Base-by-base conservation (phyloP, 2,113 vertebrate species). In the Paraplagusia blochii region DNA sequence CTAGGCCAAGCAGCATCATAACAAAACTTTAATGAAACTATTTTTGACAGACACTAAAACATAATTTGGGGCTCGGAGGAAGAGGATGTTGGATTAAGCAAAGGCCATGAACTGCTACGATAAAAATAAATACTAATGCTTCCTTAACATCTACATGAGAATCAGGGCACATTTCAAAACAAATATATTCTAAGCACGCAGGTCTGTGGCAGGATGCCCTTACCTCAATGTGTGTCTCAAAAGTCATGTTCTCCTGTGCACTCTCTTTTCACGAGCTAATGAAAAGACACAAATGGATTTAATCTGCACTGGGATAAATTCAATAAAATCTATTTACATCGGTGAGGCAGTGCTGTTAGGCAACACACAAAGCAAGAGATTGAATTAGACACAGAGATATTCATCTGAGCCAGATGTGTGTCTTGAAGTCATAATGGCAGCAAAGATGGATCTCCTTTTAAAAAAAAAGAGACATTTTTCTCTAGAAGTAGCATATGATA, bases 371-470 rank as follows among this genome's bases (percentile, higher is more conserved):
- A 83, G 72, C 64, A 66, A 73, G 50, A 60, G 74, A 79, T 72
- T 71, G 70, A 88, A 79, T 87, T 77, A 82, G 73, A 80, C 69
- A 74, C 82, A 69, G 71, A 74, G 53, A 66, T 48, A 12, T 74
- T 88, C 74, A 82, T 83, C 67, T 51, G 44, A 83, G 63, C 79
- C 89, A 89, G 87, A 89, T 89, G 84, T 63, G 44, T 62, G 77
- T 84, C 82, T 79, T 55, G 47, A 48, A 82, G 79, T 79, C 56
- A 64, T 46, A 58, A 69, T 15, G 34, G 49, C 51, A 63, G 67
- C 12, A 69, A 74, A 54, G 63, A 69, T 69, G 54, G 62, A 53
- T 70, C 67, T 49, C 48, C 70, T 80, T 45, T 53, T 76, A 72
- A 56, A 67, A 54, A 69, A 69, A 63, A 72, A 33, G 68, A n/a